Percentiles rank a stretch among this genome's conserved stretches.
These are phyloP conservation scores for Hemithea aestivaria DNA, from an alignment of 2,888 invertebrate genomes.

Conservation along the genomic window DNA sequence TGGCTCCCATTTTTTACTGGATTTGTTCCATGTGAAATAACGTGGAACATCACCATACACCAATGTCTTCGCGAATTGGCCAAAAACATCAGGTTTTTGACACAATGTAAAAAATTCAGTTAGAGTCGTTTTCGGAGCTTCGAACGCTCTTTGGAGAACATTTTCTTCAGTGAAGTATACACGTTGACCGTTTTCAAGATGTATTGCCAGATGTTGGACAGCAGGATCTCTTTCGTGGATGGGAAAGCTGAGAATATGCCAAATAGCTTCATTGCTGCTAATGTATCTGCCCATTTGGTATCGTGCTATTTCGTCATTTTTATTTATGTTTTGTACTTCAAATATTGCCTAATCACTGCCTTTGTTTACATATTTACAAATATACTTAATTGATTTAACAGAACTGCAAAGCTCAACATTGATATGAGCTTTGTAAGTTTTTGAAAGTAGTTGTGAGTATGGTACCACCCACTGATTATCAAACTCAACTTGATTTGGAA, in stretches of 20 bases:
- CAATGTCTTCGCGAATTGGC: constrained; percentile 13
- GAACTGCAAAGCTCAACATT: constrained; percentile 23
- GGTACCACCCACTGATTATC: constrained; percentile 29
- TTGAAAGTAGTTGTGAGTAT: constrained; percentile 9
- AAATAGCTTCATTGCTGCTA: constrained; percentile 2
- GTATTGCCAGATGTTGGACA: constrained; percentile 10
- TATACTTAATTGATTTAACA: too few relatives aligned
- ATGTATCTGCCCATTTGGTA: constrained; percentile 16
- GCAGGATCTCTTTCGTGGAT: constrained; percentile 15
- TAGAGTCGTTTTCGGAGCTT: constrained; percentile 11
- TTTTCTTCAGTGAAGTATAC: constrained; percentile 4
- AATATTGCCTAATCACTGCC: constrained; percentile 9
- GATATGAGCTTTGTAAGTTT: constrained; percentile 15
- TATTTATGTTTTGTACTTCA: constrained; percentile 14
- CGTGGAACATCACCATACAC: constrained; percentile 21
- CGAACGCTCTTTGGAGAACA: constrained; percentile 6
- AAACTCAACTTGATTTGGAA: too few relatives aligned
- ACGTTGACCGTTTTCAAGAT: constrained; percentile 2
- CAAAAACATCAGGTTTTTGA: constrained; percentile 9
- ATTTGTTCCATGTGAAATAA: constrained; percentile 19
- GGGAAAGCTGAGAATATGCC: constrained; percentile 9
- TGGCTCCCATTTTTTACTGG: constrained; percentile 22
- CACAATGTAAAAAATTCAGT: constrained; percentile 13
- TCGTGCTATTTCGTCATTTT: constrained; percentile 15
- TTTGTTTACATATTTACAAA: constrained; percentile 20